Evolutionary conservation across 2,113 vertebrate genomes (phyloP), one percentile per base, ranked within the genome.

Genomic region (Nyctereutes procyonoides): DNA sequence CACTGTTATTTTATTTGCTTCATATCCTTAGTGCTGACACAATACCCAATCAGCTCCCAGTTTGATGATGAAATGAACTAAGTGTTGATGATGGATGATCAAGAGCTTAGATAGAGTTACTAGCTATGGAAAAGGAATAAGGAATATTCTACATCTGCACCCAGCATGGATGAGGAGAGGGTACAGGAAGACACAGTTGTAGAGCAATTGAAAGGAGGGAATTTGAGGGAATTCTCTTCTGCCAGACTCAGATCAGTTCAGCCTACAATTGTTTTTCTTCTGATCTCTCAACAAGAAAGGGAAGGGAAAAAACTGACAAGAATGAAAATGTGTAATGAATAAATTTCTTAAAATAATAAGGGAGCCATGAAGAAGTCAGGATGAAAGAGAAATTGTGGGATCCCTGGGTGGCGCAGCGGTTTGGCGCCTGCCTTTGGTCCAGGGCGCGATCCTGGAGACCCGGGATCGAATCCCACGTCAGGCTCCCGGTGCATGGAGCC

Each of bases 361-460:
- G 1, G 16, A 87, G 20, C 2, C 9, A 90, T 62, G 35, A 84
- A 89, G 19, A 92, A 63, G 11, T 48, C 55, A 76, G 20, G 4
- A 32, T 80, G 14, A 90, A 84, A 95, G 11, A 80, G 24, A 98
- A 76, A 60, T 48, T 88, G 20, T 85, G n/a, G n/a, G n/a, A n/a
- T n/a, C n/a, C n/a, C n/a, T n/a, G n/a, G n/a, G n/a, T n/a, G n/a
- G n/a, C n/a, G n/a, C n/a, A n/a, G n/a, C n/a, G n/a, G n/a, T n/a
- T n/a, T n/a, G n/a, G n/a, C n/a, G n/a, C n/a, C n/a, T n/a, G n/a
- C n/a, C n/a, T n/a, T n/a, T n/a, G n/a, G n/a, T n/a, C n/a, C n/a
- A n/a, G n/a, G n/a, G n/a, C n/a, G n/a, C n/a, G n/a, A n/a, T n/a
- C n/a, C n/a, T n/a, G n/a, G n/a, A n/a, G n/a, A n/a, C n/a, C n/a